Base-by-base conservation (phyloP, 1,140 invertebrate genomes). In the Pseudomyrmex concolor region DNA sequence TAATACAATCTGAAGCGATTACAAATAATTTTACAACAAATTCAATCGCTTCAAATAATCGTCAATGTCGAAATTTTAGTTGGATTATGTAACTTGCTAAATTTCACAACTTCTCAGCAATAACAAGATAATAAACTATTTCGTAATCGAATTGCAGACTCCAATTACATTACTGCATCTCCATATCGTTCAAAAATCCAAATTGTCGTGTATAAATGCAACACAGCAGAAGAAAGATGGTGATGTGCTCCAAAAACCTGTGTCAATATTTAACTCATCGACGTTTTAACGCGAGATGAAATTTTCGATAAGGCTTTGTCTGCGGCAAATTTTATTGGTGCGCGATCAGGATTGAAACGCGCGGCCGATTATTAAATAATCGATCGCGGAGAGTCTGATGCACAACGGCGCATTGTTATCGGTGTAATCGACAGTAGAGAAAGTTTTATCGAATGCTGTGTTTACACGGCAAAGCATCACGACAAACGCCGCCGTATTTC, bases 291-390 rank as follows among this genome's bases (percentile, higher is more conserved):
- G 54, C 54, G n/a, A 43, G 48, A 51, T 64, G 25, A 80, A 71
- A 70, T 80, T 48, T 48, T 59, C 54, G 76, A 25, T 59, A 59
- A 22, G n/a, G 66, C 45, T 71, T 70, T 80, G 66, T 71, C 25
- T 17, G 76, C 76, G 66, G 66, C 54, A 34, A 43, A 59, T 59
- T 80, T 71, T 70, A 60, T 80, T 43, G 62, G 4, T 13, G 15
- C 15, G 60, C 76, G 76, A 19, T n/a, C 22, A 5, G 50, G 4
- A 34, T 19, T 43, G 76, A 8, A 19, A 25, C 25, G 25, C 15
- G n/a, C 66, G 43, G 1, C 7, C 76, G 76, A 71, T 80, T 71
- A 80, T 80, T 80, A 80, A 80, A 80, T 80, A 80, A 80, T 71
- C 66, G 76, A 50, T 15, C 60, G n/a, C 48, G 76, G 43, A 5